A percentile compares a stretch with the other conserved stretches of the same genome.
These are phyloP conservation scores for Anhinga anhinga DNA, from an alignment of 2,113 vertebrate genomes.

Conservation along the genomic window DNA sequence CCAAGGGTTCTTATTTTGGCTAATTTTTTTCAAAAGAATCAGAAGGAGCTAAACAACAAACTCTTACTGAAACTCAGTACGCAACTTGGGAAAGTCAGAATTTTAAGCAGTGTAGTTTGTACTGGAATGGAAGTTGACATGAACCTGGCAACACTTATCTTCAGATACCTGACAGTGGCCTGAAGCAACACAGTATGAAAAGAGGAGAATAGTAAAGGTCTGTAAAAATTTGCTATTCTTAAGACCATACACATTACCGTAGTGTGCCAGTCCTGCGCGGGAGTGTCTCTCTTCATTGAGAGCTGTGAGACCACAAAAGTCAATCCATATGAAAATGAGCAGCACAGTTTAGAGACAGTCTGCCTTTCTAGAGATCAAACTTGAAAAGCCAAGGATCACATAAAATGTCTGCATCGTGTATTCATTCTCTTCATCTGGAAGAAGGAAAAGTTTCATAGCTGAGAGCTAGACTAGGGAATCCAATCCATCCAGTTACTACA, in stretches of 20 bases:
- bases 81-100: neutral
- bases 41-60: neutral
- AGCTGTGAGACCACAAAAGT: neutral
- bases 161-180: neutral
- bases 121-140: neutral
- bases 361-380: conserved; percentile 1
- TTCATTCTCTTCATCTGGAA: conserved; percentile 22
- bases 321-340: neutral
- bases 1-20: neutral
- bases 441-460: conserved; percentile 14
- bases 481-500: conserved; percentile 11
- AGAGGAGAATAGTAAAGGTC: neutral
- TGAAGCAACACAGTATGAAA: neutral
- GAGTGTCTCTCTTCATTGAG: neutral
- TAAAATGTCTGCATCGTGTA: neutral
- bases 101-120: neutral
- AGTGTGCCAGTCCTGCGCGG: neutral
- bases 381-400: conserved; percentile 11
- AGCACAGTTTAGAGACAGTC: neutral
- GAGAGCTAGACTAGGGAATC: neutral
- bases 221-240: neutral
- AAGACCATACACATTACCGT: neutral
- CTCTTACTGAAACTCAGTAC: neutral
- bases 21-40: neutral
- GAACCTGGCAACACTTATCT: neutral